These are phyloP conservation scores for Heliothis subflexa DNA, from an alignment of 1,140 invertebrate species.

Conservation along the genomic window DNA sequence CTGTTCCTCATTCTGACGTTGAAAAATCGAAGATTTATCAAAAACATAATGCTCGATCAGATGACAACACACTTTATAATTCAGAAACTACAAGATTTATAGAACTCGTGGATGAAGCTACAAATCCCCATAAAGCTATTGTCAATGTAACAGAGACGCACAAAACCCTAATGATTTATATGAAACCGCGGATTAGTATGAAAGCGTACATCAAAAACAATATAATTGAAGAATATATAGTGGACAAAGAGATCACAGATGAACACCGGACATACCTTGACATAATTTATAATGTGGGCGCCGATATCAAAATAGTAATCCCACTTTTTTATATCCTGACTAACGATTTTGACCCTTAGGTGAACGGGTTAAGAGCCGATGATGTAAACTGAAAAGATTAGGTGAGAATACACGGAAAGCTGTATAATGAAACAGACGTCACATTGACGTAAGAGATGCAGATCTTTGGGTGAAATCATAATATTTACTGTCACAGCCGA, in stretches of 20 bases:
- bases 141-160: conserved; percentile 56
- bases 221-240: conserved; percentile 64
- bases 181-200: conserved; percentile 64
- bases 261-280: conserved; percentile 79
- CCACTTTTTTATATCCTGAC: conserved; percentile 50
- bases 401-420: conserved; percentile 68
- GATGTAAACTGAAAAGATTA: conserved; percentile 59
- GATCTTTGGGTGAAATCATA: conserved; percentile 81
- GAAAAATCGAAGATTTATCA: conserved; percentile 20
- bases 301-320: conserved; percentile 79
- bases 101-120: conserved; percentile 10
- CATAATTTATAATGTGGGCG: conserved; percentile 79
- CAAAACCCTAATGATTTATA: conserved; percentile 57
- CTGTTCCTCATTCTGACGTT: conserved; percentile 2
- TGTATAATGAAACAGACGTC: conserved; percentile 83
- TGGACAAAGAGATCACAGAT: conserved; percentile 77
- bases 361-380: conserved; percentile 63
- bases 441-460: conserved; percentile 83
- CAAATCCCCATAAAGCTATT: conserved; percentile 69
- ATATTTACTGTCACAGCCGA: conserved; percentile 80
- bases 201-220: conserved; percentile 70
- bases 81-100: conserved; percentile 50
- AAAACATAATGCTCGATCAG: conserved; percentile 4
- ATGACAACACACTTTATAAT: conserved; percentile 25
- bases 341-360: conserved; percentile 66